Conservation (phyloP, 2,888 invertebrate genomes). For the Cheilosia vernalis region DNA sequence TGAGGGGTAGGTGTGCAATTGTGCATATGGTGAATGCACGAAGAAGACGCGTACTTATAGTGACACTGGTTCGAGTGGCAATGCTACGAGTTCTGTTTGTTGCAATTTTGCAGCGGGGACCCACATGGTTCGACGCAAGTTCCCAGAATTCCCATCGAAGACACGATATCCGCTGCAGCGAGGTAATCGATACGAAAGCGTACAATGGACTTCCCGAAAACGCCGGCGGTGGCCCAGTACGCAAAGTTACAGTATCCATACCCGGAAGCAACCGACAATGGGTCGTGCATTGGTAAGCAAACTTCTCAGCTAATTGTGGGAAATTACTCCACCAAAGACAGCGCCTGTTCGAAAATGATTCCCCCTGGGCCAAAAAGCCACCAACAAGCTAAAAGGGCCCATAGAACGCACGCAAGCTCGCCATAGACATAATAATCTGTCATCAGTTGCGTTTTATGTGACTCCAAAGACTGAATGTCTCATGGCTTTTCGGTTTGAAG, state of each 20-base stretch:
- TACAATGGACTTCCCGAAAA: slow-evolving; percentile 46
- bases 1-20: slow-evolving; percentile 12
- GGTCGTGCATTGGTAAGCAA: slow-evolving; percentile 28
- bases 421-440: slow-evolving; percentile 18
- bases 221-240: slow-evolving; percentile 9
- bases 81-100: slow-evolving; percentile 36
- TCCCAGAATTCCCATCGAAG: slow-evolving; percentile 59
- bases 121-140: slow-evolving; percentile 42
- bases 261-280: slow-evolving; percentile 49
- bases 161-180: slow-evolving; percentile 42
- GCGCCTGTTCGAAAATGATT: neutral
- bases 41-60: neutral
- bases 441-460: slow-evolving; percentile 9
- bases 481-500: neutral
- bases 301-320: slow-evolving; percentile 23
- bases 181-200: slow-evolving; percentile 52
- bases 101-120: slow-evolving; percentile 37
- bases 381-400: slow-evolving; percentile 2
- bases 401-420: slow-evolving; percentile 15
- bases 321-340: slow-evolving; percentile 24
- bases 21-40: slow-evolving; percentile 13
- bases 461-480: neutral
- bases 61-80: neutral
- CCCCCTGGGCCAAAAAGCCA: neutral
- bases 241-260: neutral